Percentiles rank a stretch among this genome's conserved stretches.
These are phyloP conservation scores for Crepidodera aurea DNA, from an alignment of 2,888 invertebrate species.

Conservation along the genomic window DNA sequence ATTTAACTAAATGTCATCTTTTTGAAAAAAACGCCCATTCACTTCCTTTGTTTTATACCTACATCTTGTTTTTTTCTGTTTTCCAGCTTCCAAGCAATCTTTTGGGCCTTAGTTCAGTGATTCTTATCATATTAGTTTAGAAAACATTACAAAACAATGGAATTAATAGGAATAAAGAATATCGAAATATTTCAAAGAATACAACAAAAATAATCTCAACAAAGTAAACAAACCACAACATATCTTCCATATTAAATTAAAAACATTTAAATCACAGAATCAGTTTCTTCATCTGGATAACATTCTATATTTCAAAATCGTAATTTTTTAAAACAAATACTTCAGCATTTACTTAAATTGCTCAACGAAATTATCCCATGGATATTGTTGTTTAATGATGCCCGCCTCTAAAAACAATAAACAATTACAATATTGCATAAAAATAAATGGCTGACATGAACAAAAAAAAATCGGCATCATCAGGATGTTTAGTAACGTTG, in stretches of 20 bases:
- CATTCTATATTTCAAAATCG: slow-evolving; percentile 11
- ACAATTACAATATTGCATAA: slow-evolving; percentile 47
- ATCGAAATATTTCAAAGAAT: too few relatives aligned
- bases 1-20: too few relatives aligned
- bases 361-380: slow-evolving; percentile 39
- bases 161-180: too few relatives aligned
- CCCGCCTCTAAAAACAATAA: slow-evolving; percentile 44
- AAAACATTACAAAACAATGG: too few relatives aligned
- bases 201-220: too few relatives aligned
- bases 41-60: too few relatives aligned
- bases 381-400: slow-evolving; percentile 38
- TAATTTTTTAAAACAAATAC: slow-evolving; percentile 29
- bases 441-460: slow-evolving; percentile 38
- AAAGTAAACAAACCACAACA: not conserved
- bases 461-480: slow-evolving; percentile 43
- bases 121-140: too few relatives aligned
- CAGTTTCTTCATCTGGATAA: slow-evolving; percentile 28
- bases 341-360: slow-evolving; percentile 32
- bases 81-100: too few relatives aligned
- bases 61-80: too few relatives aligned
- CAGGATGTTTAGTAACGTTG: slow-evolving; percentile 52
- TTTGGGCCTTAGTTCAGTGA: too few relatives aligned
- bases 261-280: slow-evolving; percentile 26
- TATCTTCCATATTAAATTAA: not conserved
- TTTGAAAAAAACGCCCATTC: too few relatives aligned